phyloP scores from a whole-genome alignment of 2,888 invertebrate genomes.

The Dimorphilus gyrociliatus region DNA sequence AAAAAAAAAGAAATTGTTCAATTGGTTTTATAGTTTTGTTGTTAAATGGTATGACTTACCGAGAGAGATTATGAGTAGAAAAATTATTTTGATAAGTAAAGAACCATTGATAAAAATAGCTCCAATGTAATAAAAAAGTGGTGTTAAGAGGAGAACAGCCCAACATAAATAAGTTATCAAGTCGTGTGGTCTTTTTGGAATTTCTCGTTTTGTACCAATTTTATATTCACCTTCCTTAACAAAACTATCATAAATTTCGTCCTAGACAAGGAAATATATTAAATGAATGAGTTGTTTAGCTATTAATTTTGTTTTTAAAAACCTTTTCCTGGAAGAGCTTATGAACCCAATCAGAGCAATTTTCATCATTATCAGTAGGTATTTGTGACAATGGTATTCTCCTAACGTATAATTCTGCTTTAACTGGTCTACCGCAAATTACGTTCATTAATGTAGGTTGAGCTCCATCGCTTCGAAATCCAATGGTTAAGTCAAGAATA shows the following conservation, averaged over 20 bases:
- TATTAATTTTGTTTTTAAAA: conserved; percentile 1
- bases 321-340: conserved; percentile 52
- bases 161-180: conserved; percentile 27
- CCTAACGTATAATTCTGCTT: conserved; percentile 32
- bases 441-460: conserved; percentile 28
- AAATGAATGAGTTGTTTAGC: conserved; percentile 1
- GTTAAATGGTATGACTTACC: conserved; percentile 62
- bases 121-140: conserved; percentile 20
- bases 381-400: conserved; percentile 64
- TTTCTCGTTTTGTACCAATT: conserved; percentile 12
- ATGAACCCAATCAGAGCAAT: conserved; percentile 62
- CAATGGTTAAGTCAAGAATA: conserved; percentile 56
- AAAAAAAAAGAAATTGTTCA: no score
- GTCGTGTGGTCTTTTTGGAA: conserved; percentile 21
- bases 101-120: conserved; percentile 43
- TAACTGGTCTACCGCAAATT: conserved; percentile 22
- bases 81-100: conserved; percentile 51
- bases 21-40: no score
- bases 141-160: conserved; percentile 22
- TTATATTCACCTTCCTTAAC: conserved; percentile 20
- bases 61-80: conserved; percentile 50
- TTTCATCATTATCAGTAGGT: conserved; percentile 54
- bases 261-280: conserved; percentile 17
- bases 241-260: conserved; percentile 33
- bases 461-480: conserved; percentile 25